Evolutionary conservation across 2,113 vertebrate species (phyloP), one percentile per base, ranked within the genome.

Genomic region (Gambusia holbrooki): DNA sequence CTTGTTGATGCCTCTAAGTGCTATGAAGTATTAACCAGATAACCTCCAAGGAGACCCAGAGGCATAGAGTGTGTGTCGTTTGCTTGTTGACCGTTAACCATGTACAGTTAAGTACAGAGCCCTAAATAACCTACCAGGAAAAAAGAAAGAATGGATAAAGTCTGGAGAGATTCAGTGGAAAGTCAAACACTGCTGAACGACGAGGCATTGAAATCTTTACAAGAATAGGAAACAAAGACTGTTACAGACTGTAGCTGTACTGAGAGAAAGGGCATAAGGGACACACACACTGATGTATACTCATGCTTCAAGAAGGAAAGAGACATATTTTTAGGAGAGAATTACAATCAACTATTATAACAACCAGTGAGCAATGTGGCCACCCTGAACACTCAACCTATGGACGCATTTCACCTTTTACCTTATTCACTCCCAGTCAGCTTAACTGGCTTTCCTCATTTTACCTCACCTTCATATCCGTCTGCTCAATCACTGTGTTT

Each of bases 1-100:
- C 86, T 73, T 88, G 87, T 84, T 91, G 88, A 84, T 89, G 88
- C 89, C 84, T 90, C 77, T 91, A 92, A 93, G 91, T 92, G 90
- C 90, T 79, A 93, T 91, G 89, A 89, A 92, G 88, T 92, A 93
- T 93, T 94, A 92, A 93, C 74, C 62, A 88, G 84, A 81, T 75
- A 61, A 85, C 90, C 88, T 88, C 88, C 74, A 71, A 87, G 90
- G 89, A 92, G 77, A 42, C 79, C 69, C 67, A 17, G 74, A 77
- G 73, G 85, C 74, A 45, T 25, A 58, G 62, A 74, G 40, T 33
- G 45, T 19, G 35, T 8, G 67, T 10, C 22, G 37, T 66, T 28
- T 66, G 27, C 37, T 32, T 70, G 73, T 84, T 84, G 90, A 86
- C 89, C 70, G n/a, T 74, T 84, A 83, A 90, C 84, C 80, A 75